phyloP scores from a whole-genome alignment of 35 echinoderm and acorn worm species.

The Holothuria glaberrima region DNA sequence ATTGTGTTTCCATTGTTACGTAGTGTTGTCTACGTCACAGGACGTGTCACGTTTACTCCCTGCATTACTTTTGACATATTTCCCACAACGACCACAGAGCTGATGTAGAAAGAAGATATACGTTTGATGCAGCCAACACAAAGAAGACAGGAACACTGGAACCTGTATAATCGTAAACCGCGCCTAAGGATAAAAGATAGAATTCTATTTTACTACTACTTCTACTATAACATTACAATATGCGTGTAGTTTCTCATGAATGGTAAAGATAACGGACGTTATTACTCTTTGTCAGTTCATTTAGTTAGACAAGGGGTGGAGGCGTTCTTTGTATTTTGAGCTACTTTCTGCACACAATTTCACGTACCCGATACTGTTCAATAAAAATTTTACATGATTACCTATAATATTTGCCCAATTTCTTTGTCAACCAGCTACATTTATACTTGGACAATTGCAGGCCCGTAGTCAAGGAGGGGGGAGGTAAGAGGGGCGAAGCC shows the following conservation, averaged over 20 bases:
- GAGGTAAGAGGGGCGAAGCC: too few relatives aligned
- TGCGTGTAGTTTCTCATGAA: neutral
- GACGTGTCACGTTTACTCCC: neutral
- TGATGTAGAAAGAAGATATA: neutral
- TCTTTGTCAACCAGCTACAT: too few relatives aligned
- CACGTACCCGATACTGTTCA: too few relatives aligned
- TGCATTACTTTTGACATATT: neutral
- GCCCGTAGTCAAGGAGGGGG: too few relatives aligned
- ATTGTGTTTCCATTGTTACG: neutral
- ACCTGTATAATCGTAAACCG: neutral
- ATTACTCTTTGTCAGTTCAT: neutral
- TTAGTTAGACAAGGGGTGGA: neutral
- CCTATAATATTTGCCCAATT: too few relatives aligned
- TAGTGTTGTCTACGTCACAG: neutral
- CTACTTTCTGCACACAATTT: too few relatives aligned
- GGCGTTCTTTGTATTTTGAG: neutral
- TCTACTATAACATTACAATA: neutral
- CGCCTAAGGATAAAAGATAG: neutral
- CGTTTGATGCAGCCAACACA: neutral
- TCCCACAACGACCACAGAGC: slow-evolving; percentile 4
- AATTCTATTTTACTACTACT: neutral
- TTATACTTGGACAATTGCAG: too few relatives aligned
- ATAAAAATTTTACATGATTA: too few relatives aligned
- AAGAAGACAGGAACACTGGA: neutral
- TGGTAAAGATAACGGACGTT: neutral